Conservation (phyloP, 64 coral and sea anemone species). For the Stichodactyla helianthus region DNA sequence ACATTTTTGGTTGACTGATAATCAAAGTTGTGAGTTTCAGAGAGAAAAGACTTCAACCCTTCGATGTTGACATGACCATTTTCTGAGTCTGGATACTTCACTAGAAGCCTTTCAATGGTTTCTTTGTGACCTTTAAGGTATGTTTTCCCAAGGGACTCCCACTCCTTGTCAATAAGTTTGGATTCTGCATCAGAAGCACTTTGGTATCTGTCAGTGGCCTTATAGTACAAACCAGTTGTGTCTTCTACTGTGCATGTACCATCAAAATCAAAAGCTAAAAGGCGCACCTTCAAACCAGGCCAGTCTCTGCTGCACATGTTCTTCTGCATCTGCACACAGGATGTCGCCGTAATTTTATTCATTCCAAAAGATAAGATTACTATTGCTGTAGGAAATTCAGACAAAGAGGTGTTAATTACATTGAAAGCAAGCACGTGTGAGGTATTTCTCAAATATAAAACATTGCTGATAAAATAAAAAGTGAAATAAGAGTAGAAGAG, state of each 20-base stretch:
- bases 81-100: not conserved
- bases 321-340: constrained; percentile 9
- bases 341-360: constrained; percentile 23
- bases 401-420: not conserved
- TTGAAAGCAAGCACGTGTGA: too few species aligned
- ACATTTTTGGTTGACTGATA: constrained; percentile 48
- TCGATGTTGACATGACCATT: constrained; percentile 45
- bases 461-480: too few species aligned
- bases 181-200: constrained; percentile 34
- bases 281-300: constrained; percentile 47
- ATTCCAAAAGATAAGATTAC: constrained; percentile 38
- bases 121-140: constrained; percentile 57
- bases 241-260: constrained; percentile 82
- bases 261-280: constrained; percentile 98
- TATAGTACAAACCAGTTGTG: constrained; percentile 74
- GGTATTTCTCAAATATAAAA: too few species aligned
- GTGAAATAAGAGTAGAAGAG: too few species aligned
- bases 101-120: constrained; percentile 28
- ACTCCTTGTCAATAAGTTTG: constrained; percentile 56
- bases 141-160: constrained; percentile 39
- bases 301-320: constrained; percentile 55
- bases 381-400: not conserved
- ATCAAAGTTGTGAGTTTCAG: constrained; percentile 60
- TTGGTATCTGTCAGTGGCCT: constrained; percentile 69
- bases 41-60: constrained; percentile 53